A percentile compares a stretch with the other conserved stretches of the same genome.
phyloP scores from a whole-genome alignment of 2,888 invertebrate species.

The Cryptocheilus praepositus region DNA sequence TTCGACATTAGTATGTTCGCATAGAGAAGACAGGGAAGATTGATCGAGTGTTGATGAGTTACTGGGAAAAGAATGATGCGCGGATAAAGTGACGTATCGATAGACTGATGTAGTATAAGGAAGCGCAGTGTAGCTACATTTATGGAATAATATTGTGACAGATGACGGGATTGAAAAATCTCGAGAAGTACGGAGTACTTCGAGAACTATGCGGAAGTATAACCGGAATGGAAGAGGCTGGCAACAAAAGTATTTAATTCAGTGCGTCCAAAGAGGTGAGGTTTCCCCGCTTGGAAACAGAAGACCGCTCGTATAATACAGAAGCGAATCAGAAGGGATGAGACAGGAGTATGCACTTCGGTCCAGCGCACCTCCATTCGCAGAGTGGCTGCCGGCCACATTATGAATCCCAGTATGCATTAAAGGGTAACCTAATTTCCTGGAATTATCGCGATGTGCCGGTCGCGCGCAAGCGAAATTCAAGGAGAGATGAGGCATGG shows the following conservation, averaged over 20 bases:
- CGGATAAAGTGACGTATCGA: no score
- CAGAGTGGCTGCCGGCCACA: constrained; percentile 17
- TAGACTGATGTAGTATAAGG: background rate
- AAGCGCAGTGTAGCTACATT: background rate
- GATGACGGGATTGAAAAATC: no score
- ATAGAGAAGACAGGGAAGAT: no score
- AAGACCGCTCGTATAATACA: constrained; percentile 15
- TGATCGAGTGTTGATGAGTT: no score
- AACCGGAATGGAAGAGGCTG: no score
- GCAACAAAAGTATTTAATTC: constrained; percentile 41
- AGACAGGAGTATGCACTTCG: constrained; percentile 48
- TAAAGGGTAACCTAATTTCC: constrained; percentile 60
- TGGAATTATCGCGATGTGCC: constrained; percentile 56
- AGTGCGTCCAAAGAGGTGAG: constrained; percentile 17
- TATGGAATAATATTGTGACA: no score
- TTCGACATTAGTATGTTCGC: no score
- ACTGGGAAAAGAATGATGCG: no score
- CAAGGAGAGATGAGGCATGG: no score
- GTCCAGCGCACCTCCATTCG: constrained; percentile 6
- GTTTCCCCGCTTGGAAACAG: constrained; percentile 24
- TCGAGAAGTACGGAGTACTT: no score
- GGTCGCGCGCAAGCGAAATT: constrained; percentile 18
- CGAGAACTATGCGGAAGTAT: no score
- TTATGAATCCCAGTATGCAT: constrained; percentile 49
- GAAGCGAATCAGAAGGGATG: constrained; percentile 24